Evolutionary conservation across 1,140 invertebrate genomes (phyloP).

Genomic region (Listronotus bonariensis): DNA sequence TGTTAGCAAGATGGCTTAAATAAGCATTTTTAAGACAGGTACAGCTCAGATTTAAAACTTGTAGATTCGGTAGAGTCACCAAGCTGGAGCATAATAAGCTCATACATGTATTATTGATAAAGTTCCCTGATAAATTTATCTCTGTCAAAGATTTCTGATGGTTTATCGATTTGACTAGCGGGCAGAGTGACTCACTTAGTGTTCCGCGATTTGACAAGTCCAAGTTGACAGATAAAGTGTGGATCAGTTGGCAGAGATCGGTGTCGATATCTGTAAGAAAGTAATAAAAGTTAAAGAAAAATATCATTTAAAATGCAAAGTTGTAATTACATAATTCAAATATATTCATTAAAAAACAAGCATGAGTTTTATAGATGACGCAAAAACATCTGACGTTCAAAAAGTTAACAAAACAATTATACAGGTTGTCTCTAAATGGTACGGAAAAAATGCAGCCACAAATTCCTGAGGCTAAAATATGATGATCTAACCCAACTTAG

Average conservation of each 20-base stretch:
- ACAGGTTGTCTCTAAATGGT: too few relatives aligned
- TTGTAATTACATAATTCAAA: too few relatives aligned
- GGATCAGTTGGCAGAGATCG: slow-evolving; percentile 60
- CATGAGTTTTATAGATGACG: too few relatives aligned
- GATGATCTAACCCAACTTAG: too few relatives aligned
- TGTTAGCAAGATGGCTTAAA: slow-evolving; percentile 45
- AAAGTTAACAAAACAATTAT: too few relatives aligned
- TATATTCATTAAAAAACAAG: too few relatives aligned
- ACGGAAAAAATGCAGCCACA: too few relatives aligned
- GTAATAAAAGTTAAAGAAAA: background rate
- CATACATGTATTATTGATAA: slow-evolving; percentile 61
- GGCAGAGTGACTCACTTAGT: slow-evolving; percentile 56
- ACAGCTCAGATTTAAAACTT: slow-evolving; percentile 60
- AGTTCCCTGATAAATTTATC: slow-evolving; percentile 64
- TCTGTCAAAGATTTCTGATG: slow-evolving; percentile 65
- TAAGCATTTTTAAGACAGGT: slow-evolving; percentile 59
- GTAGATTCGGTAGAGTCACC: slow-evolving; percentile 62
- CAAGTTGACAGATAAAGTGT: slow-evolving; percentile 61
- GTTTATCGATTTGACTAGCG: slow-evolving; percentile 64
- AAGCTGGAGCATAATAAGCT: slow-evolving; percentile 62
- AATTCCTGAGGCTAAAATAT: too few relatives aligned
- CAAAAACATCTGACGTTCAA: too few relatives aligned
- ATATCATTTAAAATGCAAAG: too few relatives aligned
- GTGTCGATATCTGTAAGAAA: slow-evolving; percentile 52
- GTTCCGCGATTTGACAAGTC: slow-evolving; percentile 60